Conservation (phyloP, 2,888 invertebrate species). For the Gerris lacustris region DNA sequence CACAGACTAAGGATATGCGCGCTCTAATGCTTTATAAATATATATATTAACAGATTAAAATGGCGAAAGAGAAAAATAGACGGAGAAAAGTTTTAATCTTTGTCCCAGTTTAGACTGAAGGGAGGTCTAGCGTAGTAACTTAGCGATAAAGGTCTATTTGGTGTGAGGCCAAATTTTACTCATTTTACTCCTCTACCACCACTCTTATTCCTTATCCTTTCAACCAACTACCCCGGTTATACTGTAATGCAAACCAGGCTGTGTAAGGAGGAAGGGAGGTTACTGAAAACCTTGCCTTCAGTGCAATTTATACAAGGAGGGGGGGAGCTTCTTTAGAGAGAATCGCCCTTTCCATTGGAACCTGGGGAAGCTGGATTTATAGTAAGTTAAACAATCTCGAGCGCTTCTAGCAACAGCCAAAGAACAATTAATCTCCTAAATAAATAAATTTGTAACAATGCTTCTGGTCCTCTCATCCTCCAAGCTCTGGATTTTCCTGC, state of each 20-base stretch:
- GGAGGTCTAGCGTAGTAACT: background rate
- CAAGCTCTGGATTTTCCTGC: background rate
- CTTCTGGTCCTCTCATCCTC: background rate
- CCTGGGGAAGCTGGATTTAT: background rate
- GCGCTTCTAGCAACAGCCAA: background rate
- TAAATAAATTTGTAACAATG: constrained; percentile 5
- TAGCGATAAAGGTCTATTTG: constrained; percentile 1
- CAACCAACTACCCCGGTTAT: background rate
- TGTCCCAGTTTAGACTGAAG: no score
- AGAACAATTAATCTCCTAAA: constrained; percentile 5
- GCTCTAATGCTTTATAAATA: no score
- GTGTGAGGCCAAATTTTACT: background rate
- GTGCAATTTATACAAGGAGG: background rate
- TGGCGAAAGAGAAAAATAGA: no score
- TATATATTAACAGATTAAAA: no score
- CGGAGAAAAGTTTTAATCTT: no score
- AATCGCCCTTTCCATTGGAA: background rate
- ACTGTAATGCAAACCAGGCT: background rate
- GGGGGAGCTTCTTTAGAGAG: no score
- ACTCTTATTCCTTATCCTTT: no score
- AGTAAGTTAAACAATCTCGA: constrained; percentile 5
- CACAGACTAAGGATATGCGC: no score
- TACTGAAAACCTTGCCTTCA: background rate
- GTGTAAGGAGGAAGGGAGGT: background rate
- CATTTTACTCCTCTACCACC: background rate